These are phyloP conservation scores for Lepidurus arcticus DNA, from an alignment of 1,140 invertebrate genomes.

Conservation along the genomic window DNA sequence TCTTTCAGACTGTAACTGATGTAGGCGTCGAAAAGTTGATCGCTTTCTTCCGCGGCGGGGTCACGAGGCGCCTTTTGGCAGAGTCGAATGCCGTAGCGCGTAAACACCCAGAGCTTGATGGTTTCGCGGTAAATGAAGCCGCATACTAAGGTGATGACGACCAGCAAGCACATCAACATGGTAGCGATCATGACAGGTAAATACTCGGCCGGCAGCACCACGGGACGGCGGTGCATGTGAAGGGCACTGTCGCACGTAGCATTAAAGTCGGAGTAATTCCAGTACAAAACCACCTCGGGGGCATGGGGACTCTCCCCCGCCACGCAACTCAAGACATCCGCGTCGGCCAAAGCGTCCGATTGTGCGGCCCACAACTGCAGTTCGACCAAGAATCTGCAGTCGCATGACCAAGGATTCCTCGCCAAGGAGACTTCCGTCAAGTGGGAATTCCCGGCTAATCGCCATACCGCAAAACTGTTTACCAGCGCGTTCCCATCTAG, in stretches of 20 bases:
- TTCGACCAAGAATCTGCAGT: conserved; percentile 80
- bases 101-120: conserved; percentile 65
- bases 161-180: conserved; percentile 60
- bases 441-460: conserved; percentile 63
- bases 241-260: conserved; percentile 74
- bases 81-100: conserved; percentile 66
- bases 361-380: conserved; percentile 70
- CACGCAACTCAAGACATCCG: conserved; percentile 43
- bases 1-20: conserved; percentile 89
- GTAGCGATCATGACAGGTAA: conserved; percentile 73
- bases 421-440: conserved; percentile 66
- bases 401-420: conserved; percentile 80
- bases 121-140: conserved; percentile 75
- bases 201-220: conserved; percentile 74
- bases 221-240: conserved; percentile 67
- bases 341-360: conserved; percentile 49
- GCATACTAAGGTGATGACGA: conserved; percentile 65
- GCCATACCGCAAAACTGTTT: conserved; percentile 71
- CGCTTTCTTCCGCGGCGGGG: conserved; percentile 59
- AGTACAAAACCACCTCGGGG: conserved; percentile 46
- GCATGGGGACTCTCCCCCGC: conserved; percentile 49
- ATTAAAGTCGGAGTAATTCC: conserved; percentile 66
- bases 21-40: conserved; percentile 87
- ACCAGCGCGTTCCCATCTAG: conserved; percentile 77
- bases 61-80: conserved; percentile 53